phyloP scores from a whole-genome alignment of 2,888 invertebrate species.

The Lasiommata megera region DNA sequence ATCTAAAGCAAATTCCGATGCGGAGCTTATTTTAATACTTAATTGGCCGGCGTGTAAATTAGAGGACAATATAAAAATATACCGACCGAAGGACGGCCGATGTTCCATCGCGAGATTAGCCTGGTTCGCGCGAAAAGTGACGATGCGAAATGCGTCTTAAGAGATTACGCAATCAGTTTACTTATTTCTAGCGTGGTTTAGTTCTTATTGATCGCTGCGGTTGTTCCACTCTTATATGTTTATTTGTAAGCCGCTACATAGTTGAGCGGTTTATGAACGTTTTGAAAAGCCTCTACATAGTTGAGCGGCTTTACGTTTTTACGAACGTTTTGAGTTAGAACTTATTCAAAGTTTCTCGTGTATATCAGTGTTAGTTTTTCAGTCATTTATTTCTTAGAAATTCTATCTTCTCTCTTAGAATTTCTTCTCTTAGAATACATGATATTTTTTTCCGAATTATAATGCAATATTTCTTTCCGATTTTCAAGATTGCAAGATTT shows the following conservation, averaged over 20 bases:
- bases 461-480: no score
- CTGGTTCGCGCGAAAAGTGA: conserved; percentile 49
- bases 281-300: not conserved
- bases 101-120: conserved; percentile 46
- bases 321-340: not conserved
- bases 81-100: conserved; percentile 49
- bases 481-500: no score
- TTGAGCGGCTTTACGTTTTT: no score
- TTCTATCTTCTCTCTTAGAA: no score
- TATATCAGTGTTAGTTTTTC: no score
- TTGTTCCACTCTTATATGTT: not conserved
- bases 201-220: not conserved
- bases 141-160: conserved; percentile 15
- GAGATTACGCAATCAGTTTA: conserved; percentile 7
- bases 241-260: conserved; percentile 28
- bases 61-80: conserved; percentile 57
- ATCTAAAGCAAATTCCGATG: conserved; percentile 49
- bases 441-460: no score
- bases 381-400: no score
- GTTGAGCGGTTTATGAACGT: not conserved
- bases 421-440: no score
- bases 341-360: not conserved
- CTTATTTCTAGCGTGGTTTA: not conserved
- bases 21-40: conserved; percentile 56
- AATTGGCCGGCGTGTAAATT: conserved; percentile 71